Percentiles rank a stretch among this genome's conserved stretches.
phyloP scores from a whole-genome alignment of 2,888 invertebrate species.

The Xanthorhoe designata region DNA sequence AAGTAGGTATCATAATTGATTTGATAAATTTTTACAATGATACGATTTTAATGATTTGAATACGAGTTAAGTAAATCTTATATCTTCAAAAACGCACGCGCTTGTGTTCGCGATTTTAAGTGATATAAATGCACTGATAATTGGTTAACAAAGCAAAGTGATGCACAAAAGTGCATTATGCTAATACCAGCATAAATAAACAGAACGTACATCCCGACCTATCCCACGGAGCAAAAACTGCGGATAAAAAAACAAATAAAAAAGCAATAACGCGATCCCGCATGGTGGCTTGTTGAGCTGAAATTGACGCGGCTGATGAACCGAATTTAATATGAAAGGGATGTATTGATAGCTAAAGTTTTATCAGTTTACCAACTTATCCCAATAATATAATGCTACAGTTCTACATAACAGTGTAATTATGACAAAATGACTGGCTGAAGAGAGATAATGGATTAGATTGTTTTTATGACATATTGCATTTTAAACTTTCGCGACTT shows the following conservation, averaged over 20 bases:
- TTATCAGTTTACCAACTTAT: slow-evolving; percentile 26
- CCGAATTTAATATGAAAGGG: slow-evolving; percentile 56
- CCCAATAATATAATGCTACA: slow-evolving; percentile 19
- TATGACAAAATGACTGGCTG: not conserved
- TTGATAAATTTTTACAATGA: not conserved
- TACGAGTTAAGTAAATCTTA: not conserved
- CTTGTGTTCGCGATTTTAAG: slow-evolving; percentile 46
- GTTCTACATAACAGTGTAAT: slow-evolving; percentile 31
- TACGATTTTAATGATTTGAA: not conserved
- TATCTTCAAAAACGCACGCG: not conserved
- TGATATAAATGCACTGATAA: slow-evolving; percentile 62
- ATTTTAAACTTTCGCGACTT: too few species aligned
- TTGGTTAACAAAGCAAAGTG: slow-evolving; percentile 65
- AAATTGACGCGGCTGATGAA: slow-evolving; percentile 82
- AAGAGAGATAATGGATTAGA: not conserved
- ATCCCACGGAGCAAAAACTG: slow-evolving; percentile 83
- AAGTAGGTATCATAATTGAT: not conserved
- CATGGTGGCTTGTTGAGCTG: slow-evolving; percentile 81
- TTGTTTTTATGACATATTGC: too few species aligned
- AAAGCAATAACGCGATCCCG: slow-evolving; percentile 85
- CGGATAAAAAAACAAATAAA: slow-evolving; percentile 82
- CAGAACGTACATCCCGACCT: slow-evolving; percentile 66
- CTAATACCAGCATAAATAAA: slow-evolving; percentile 83
- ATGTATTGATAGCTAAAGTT: slow-evolving; percentile 40
- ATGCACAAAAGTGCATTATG: slow-evolving; percentile 75